Evolutionary conservation across 2,888 invertebrate genomes (phyloP).

Genomic region (Blera fallax): DNA sequence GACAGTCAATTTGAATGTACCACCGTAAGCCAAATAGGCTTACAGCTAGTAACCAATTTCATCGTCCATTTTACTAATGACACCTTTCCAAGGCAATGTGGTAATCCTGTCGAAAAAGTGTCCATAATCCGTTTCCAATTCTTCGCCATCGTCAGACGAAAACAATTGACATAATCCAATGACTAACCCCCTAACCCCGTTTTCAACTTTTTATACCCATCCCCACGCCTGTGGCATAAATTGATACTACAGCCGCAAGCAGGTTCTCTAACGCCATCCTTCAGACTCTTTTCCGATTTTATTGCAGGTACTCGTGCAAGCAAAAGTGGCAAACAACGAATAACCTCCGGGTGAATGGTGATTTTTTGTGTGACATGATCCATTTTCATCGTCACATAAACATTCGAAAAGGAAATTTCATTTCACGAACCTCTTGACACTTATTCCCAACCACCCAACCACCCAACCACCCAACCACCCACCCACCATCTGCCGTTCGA

Average conservation of each 20-base stretch:
- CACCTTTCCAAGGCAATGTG: neutral
- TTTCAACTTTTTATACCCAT: neutral
- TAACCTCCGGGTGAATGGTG: constrained; percentile 46
- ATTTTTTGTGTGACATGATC: constrained; percentile 62
- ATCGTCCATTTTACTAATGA: too few species aligned
- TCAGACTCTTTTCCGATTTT: constrained; percentile 37
- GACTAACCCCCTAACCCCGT: constrained; percentile 41
- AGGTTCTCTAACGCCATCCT: neutral
- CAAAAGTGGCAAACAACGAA: constrained; percentile 8
- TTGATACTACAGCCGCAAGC: constrained; percentile 28
- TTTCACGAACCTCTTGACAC: constrained; percentile 69
- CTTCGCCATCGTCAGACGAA: constrained; percentile 2
- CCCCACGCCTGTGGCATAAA: constrained; percentile 9
- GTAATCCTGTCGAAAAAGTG: neutral
- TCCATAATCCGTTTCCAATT: neutral
- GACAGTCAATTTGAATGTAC: too few species aligned
- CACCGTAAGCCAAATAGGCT: too few species aligned
- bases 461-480: neutral
- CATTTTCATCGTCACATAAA: constrained; percentile 65
- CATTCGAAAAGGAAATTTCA: constrained; percentile 68
- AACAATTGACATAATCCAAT: constrained; percentile 11
- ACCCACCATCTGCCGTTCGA: neutral
- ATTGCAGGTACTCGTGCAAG: constrained; percentile 49
- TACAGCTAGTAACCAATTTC: too few species aligned
- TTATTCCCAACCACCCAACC: constrained; percentile 41